Evolutionary conservation across 2,113 vertebrate genomes (phyloP), one percentile per base, ranked within the genome.

Genomic region (Gymnarchus niloticus): DNA sequence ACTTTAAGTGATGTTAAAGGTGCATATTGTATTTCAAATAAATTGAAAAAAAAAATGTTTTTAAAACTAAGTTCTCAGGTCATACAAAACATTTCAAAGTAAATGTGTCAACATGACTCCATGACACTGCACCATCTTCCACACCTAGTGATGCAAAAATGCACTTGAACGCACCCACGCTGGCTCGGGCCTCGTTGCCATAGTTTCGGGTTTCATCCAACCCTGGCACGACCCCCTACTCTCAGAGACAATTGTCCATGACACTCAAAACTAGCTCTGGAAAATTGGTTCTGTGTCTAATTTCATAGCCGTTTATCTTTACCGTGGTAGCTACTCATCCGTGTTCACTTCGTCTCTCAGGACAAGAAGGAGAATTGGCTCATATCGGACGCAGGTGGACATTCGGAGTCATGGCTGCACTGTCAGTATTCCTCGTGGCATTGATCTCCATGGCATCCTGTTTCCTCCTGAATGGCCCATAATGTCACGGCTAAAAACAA

Each of bases 381-480:
- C 19, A 33, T 69, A 19, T 69, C 28, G 17, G 61, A 37, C 19
- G 9, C 46, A 28, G 48, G 77, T 28, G 77, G 48, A 51, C 77
- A 51, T 57, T 12, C 23, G 56, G 12, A 57, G 56, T 1, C 12
- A 21, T 28, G 77, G 21, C 23, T 25, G 77, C 44, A 28, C 1
- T 3, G 77, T 28, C 14, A 12, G 12, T 14, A 9, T 49, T 44
- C 48, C 48, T 6, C 19, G 12, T 49, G 46, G 9, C 23, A 10
- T 49, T 14, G 6, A 41, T n/a, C 46, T n/a, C 77, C 23, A 21
- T 51, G 46, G n/a, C 48, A 6, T 81, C 77, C 48, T 23, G 48
- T 81, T 51, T 81, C 10, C 77, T 81, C 77, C 77, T 28, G 77
- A 81, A 81, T 25, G n/a, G 77, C 12, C 77, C 77, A 81, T 48